Conservation (phyloP, 1,140 invertebrate genomes). For the Dreissena rostriformis region DNA sequence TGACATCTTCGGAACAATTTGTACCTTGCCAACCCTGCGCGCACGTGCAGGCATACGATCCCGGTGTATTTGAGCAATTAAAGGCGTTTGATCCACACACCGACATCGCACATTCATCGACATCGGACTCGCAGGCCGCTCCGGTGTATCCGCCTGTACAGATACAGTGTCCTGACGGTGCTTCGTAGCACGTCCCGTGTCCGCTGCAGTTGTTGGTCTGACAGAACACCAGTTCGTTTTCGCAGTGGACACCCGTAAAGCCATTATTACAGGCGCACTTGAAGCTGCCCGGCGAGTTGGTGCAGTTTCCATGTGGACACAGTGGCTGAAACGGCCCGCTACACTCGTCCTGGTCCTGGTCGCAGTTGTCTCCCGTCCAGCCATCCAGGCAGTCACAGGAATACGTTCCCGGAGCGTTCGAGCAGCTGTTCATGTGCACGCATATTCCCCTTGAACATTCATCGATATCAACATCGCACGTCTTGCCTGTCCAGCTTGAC, state of each 20-base stretch:
- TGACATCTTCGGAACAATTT: slow-evolving; percentile 9
- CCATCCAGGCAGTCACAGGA: slow-evolving; percentile 39
- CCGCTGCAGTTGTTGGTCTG: not conserved
- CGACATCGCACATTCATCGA: slow-evolving; percentile 3
- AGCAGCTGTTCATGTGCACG: slow-evolving; percentile 13
- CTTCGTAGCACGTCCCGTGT: not conserved
- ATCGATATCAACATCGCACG: slow-evolving; percentile 36
- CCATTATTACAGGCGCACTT: slow-evolving; percentile 11
- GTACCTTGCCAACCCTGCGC: not conserved
- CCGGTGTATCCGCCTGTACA: slow-evolving; percentile 11
- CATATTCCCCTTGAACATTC: slow-evolving; percentile 31
- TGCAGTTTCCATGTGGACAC: not conserved
- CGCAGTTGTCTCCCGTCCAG: slow-evolving; percentile 32
- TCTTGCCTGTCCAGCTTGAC: slow-evolving; percentile 20
- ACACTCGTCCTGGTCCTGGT: slow-evolving; percentile 43
- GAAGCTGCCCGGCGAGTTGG: slow-evolving; percentile 1
- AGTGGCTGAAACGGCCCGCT: not conserved
- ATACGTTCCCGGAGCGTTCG: slow-evolving; percentile 21
- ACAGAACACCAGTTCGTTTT: slow-evolving; percentile 1
- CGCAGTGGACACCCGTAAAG: not conserved
- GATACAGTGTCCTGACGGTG: not conserved
- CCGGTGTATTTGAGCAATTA: slow-evolving; percentile 10
- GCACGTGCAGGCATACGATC: slow-evolving; percentile 19
- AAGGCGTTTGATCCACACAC: not conserved
- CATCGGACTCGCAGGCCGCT: not conserved